These are phyloP conservation scores for Champsocephalus gunnari DNA, from an alignment of 2,797 vertebrate genomes.

Conservation along the genomic window DNA sequence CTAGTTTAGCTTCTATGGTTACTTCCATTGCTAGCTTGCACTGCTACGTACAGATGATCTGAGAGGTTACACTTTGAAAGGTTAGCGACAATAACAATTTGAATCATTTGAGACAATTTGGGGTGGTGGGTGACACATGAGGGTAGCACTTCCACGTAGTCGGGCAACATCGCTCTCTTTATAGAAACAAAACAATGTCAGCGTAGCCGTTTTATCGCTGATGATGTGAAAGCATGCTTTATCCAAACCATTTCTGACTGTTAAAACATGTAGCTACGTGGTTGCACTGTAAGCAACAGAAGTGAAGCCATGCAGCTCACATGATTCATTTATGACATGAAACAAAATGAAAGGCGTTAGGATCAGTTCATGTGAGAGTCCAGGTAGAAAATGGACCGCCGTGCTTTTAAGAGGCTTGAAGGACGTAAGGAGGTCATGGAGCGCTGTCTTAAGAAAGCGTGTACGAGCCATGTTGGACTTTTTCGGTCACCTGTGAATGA, in stretches of 20 bases:
- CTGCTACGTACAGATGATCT: too few relatives aligned
- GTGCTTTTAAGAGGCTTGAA: conserved; percentile 8
- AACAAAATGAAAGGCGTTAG: neutral
- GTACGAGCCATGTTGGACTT: conserved; percentile 2
- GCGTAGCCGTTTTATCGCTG: too few relatives aligned
- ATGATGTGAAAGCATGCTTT: too few relatives aligned
- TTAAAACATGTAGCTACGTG: neutral
- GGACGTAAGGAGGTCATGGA: conserved; percentile 13
- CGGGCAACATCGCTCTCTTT: too few relatives aligned
- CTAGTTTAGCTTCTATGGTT: too few relatives aligned
- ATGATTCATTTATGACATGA: neutral
- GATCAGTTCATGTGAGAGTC: neutral
- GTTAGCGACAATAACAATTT: too few relatives aligned
- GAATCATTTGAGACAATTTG: too few relatives aligned
- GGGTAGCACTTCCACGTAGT: too few relatives aligned
- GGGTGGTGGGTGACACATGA: too few relatives aligned
- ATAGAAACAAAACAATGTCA: too few relatives aligned
- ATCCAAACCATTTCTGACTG: neutral
- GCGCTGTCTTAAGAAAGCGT: conserved; percentile 19
- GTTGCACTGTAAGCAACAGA: conserved; percentile 3
- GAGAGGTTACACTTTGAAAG: too few relatives aligned
- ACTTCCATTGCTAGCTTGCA: too few relatives aligned
- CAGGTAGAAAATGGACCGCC: conserved; percentile 18
- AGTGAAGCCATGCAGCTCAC: neutral
- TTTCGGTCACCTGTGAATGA: neutral